These are phyloP conservation scores for Watsonalla binaria DNA, from an alignment of 2,888 invertebrate genomes.

Conservation along the genomic window DNA sequence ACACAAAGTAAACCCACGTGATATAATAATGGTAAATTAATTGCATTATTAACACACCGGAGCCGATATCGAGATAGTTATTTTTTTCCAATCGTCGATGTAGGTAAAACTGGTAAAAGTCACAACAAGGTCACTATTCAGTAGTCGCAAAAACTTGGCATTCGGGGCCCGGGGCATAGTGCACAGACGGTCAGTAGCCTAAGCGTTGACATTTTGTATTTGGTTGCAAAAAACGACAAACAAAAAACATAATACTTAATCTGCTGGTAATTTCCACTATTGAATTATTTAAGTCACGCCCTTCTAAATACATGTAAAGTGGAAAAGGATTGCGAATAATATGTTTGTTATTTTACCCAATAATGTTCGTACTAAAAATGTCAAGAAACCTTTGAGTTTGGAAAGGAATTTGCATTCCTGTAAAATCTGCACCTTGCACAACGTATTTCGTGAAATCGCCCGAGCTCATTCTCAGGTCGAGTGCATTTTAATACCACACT, in stretches of 20 bases:
- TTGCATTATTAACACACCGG: slow-evolving; percentile 33
- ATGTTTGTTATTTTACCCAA: no score
- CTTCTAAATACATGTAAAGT: no score
- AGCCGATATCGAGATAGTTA: slow-evolving; percentile 29
- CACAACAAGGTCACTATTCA: slow-evolving; percentile 33
- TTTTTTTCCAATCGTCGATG: slow-evolving; percentile 38
- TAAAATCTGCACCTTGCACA: no score
- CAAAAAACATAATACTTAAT: not conserved
- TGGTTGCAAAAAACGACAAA: not conserved
- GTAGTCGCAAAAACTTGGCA: slow-evolving; percentile 33
- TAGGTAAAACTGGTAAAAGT: slow-evolving; percentile 41
- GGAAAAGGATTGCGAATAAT: no score
- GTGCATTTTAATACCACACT: no score
- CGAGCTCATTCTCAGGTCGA: no score
- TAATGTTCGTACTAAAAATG: no score
- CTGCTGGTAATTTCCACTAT: not conserved
- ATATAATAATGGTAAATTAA: slow-evolving; percentile 34
- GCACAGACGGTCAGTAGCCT: slow-evolving; percentile 17
- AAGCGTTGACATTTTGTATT: slow-evolving; percentile 5
- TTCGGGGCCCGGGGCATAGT: slow-evolving; percentile 24
- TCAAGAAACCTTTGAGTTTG: no score
- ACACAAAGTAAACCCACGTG: not conserved
- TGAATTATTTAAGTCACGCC: no score
- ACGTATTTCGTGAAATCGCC: no score
- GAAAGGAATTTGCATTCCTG: no score